Evolutionary conservation across 2,797 vertebrate genomes (phyloP).

Genomic region (Parauchenoglanis ngamensis): DNA sequence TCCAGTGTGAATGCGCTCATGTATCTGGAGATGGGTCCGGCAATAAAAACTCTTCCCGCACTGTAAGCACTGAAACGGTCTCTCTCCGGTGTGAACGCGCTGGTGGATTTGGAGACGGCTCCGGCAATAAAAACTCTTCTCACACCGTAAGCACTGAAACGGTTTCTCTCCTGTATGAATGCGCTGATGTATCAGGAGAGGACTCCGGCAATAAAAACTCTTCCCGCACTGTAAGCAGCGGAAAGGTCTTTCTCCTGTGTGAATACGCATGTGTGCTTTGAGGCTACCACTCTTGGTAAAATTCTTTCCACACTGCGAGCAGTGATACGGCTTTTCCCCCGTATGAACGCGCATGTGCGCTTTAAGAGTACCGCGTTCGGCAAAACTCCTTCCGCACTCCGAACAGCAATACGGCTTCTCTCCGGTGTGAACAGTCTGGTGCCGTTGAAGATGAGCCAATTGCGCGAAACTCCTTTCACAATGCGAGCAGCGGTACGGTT

Average conservation of each 20-base stretch:
- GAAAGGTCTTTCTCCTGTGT: constrained; percentile 10
- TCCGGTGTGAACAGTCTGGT: constrained; percentile 9
- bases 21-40: not conserved
- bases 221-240: constrained; percentile 13
- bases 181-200: not conserved
- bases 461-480: constrained; percentile 18
- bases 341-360: constrained; percentile 6
- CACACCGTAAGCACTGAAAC: not conserved
- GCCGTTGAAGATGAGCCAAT: constrained; percentile 20
- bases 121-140: constrained; percentile 21
- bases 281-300: constrained; percentile 21
- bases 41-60: constrained; percentile 7
- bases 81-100: not conserved
- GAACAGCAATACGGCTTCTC: not conserved
- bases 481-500: not conserved
- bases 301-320: constrained; percentile 3
- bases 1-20: constrained; percentile 12
- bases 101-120: not conserved
- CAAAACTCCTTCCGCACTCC: constrained; percentile 1
- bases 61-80: constrained; percentile 2
- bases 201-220: constrained; percentile 7
- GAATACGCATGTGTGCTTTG: constrained; percentile 15
- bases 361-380: not conserved
- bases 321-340: constrained; percentile 4
- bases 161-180: constrained; percentile 20